A percentile compares a stretch with the other conserved stretches of the same genome.
Evolutionary conservation across 2,797 vertebrate species (phyloP).

Genomic region (Cryptoprocta ferox): DNA sequence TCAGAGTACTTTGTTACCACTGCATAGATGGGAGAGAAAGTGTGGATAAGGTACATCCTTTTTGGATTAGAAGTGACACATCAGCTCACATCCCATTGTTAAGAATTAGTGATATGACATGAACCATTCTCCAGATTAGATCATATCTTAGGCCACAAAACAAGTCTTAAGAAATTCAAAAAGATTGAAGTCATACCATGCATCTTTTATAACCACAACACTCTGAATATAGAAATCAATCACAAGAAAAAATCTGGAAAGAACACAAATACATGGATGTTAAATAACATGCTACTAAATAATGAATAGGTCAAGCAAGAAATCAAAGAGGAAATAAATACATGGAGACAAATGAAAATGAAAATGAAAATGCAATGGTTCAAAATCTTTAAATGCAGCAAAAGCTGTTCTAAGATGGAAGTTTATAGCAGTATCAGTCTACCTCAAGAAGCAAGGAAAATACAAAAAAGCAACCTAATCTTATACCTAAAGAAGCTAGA

Average conservation of each 20-base stretch:
- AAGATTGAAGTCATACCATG: background rate
- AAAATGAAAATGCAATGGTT: background rate
- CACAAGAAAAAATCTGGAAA: background rate
- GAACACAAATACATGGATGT: background rate
- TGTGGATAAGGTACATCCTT: background rate
- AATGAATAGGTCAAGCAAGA: background rate
- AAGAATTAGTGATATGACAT: background rate
- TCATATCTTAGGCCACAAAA: background rate
- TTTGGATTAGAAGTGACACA: background rate
- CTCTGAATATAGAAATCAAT: background rate
- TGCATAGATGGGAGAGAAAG: background rate
- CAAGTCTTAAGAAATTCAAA: background rate
- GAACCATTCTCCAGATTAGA: background rate
- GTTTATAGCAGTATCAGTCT: background rate
- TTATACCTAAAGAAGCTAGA: background rate
- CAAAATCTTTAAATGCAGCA: background rate
- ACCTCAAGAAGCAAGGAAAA: background rate
- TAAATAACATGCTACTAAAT: background rate
- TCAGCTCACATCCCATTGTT: background rate
- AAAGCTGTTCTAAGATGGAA: background rate
- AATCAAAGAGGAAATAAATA: background rate
- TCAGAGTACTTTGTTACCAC: background rate
- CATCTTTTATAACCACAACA: background rate
- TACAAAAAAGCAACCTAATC: background rate
- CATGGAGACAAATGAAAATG: background rate